phyloP scores from a whole-genome alignment of 2,797 vertebrate species.

The Hyperoplus lanceolatus region DNA sequence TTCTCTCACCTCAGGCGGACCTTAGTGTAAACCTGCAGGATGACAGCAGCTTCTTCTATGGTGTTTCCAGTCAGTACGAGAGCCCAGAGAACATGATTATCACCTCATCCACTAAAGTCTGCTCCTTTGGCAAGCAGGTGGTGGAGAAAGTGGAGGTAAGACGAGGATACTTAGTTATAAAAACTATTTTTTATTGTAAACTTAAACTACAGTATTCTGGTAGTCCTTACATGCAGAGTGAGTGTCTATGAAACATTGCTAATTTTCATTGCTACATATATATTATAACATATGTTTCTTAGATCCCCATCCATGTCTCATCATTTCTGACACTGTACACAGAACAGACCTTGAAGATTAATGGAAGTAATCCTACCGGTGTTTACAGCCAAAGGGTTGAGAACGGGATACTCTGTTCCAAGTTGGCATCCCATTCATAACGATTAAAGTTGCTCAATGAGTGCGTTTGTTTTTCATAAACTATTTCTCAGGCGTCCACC shows the following conservation, averaged over 20 bases:
- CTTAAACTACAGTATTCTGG: no score
- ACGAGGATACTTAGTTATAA: neutral
- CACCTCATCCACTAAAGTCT: slow-evolving; percentile 97
- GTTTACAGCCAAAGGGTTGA: neutral
- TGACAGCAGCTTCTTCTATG: slow-evolving; percentile 95
- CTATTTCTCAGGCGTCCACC: neutral
- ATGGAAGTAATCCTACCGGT: no score
- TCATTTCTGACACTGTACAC: no score
- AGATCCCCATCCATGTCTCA: neutral
- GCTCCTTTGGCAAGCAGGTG: slow-evolving; percentile 98
- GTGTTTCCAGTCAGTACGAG: slow-evolving; percentile 96
- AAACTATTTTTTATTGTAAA: neutral
- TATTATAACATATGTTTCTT: no score
- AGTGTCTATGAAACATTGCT: no score
- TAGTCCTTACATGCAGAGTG: no score
- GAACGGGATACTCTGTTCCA: neutral
- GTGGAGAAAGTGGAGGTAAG: slow-evolving; percentile 98
- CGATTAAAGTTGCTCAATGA: neutral
- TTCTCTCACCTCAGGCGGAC: slow-evolving; percentile 87
- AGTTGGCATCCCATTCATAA: neutral
- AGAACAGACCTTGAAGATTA: no score
- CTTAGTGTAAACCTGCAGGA: slow-evolving; percentile 94
- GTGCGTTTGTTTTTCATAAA: neutral
- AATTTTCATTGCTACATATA: no score
- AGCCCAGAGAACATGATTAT: slow-evolving; percentile 96